Conservation (phyloP, 2,888 invertebrate genomes). For the Lasiommata megera region DNA sequence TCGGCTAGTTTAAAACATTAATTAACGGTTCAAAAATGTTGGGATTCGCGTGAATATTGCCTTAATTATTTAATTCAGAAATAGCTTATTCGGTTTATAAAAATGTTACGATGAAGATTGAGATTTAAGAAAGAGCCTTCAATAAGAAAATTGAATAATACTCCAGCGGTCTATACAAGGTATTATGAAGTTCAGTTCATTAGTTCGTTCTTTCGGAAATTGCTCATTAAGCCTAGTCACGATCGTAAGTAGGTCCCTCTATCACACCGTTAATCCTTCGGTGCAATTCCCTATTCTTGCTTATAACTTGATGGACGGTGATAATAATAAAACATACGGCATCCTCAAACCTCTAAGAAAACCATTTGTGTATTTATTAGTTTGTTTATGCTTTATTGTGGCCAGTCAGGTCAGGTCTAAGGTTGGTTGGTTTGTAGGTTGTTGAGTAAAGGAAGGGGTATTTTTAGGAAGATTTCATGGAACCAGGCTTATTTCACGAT, state of each 20-base stretch:
- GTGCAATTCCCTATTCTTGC: background rate
- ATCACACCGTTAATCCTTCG: conserved; percentile 13
- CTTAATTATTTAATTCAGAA: background rate
- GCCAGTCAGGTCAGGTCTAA: too few relatives aligned
- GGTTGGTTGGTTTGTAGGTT: too few relatives aligned
- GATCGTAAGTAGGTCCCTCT: conserved; percentile 20
- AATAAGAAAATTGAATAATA: conserved; percentile 8
- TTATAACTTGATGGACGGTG: background rate
- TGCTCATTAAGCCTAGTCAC: conserved; percentile 57
- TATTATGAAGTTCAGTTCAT: conserved; percentile 47
- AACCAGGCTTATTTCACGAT: too few relatives aligned
- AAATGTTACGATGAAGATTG: background rate
- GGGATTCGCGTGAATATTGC: background rate
- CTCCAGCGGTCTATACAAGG: conserved; percentile 15
- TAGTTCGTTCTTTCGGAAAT: conserved; percentile 62
- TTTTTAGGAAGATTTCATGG: too few relatives aligned
- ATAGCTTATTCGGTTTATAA: background rate
- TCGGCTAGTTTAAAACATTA: too few relatives aligned
- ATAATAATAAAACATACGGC: too few relatives aligned
- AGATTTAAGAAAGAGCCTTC: background rate
- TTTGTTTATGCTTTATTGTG: too few relatives aligned
- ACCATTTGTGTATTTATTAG: too few relatives aligned
- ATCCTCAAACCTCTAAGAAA: too few relatives aligned
- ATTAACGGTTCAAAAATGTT: too few relatives aligned
- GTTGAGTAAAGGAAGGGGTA: too few relatives aligned